Evolutionary conservation across 2,888 invertebrate species (phyloP).

Genomic region (Chaitophorus viminalis): DNA sequence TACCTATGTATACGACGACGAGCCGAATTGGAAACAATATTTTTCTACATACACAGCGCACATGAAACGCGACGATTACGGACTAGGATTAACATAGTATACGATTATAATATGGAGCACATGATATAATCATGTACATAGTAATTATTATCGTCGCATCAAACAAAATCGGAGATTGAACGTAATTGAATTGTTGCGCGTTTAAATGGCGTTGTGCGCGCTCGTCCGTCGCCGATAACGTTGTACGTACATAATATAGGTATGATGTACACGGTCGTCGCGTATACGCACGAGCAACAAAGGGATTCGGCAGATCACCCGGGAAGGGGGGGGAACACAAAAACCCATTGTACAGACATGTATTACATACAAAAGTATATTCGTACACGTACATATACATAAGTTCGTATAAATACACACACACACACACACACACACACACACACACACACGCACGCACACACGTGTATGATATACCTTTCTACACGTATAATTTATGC

Average conservation of each 20-base stretch:
- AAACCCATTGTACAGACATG: not conserved
- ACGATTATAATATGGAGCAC: too few species aligned
- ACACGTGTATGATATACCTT: not conserved
- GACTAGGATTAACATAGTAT: too few species aligned
- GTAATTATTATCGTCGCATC: not conserved
- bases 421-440: not conserved
- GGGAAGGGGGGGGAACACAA: not conserved
- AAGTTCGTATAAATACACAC: not conserved
- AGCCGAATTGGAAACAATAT: not conserved
- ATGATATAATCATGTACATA: too few species aligned
- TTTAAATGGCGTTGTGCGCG: constrained; percentile 22
- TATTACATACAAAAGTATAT: too few species aligned
- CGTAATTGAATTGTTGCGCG: constrained; percentile 44
- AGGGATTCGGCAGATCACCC: constrained; percentile 10
- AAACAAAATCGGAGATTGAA: constrained; percentile 31
- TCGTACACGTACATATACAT: not conserved
- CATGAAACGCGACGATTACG: too few species aligned
- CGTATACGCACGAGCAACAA: constrained; percentile 10
- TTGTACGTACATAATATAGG: not conserved
- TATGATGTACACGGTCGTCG: not conserved
- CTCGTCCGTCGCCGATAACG: not conserved
- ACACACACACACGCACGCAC: not conserved
- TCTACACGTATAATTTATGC: not conserved
- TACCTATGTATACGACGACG: too few species aligned
- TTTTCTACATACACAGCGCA: not conserved